A percentile compares a stretch with the other conserved stretches of the same genome.
Conservation (phyloP, 2,888 invertebrate genomes). For the Spodoptera picta region DNA sequence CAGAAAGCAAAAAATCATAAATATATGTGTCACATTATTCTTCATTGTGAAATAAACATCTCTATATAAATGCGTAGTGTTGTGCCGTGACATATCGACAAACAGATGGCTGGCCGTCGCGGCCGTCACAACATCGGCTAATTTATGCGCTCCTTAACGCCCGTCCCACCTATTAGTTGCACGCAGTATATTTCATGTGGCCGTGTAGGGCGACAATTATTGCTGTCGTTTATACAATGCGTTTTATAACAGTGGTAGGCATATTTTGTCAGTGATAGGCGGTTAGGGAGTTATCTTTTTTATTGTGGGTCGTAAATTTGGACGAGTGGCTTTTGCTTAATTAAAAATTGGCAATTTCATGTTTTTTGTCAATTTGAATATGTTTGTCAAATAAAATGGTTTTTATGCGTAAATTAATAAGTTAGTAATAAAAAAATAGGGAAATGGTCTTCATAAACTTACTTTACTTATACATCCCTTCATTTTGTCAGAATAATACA, state of each 20-base stretch:
- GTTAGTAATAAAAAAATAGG: too few species aligned
- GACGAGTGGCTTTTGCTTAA: conserved; percentile 39
- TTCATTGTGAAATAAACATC: conserved; percentile 59
- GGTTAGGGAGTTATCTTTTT: conserved; percentile 42
- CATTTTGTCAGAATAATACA: too few species aligned
- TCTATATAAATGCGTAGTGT: conserved; percentile 72
- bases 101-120: conserved; percentile 84
- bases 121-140: conserved; percentile 86
- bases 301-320: conserved; percentile 41
- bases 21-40: conserved; percentile 53
- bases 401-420: too few species aligned
- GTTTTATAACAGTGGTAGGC: conserved; percentile 56
- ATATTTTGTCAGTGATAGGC: conserved; percentile 49
- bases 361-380: conserved; percentile 16
- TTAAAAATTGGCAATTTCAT: conserved; percentile 45
- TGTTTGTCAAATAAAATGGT: neutral
- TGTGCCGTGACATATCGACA: conserved; percentile 85
- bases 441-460: too few species aligned
- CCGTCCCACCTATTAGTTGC: conserved; percentile 87
- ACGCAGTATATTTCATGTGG: conserved; percentile 83
- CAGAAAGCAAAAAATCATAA: conserved; percentile 45
- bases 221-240: conserved; percentile 59
- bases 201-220: conserved; percentile 73
- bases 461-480: too few species aligned
- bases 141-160: conserved; percentile 88